Base-by-base conservation (phyloP, 2,888 invertebrate species). In the Cremastinae sp. region DNA sequence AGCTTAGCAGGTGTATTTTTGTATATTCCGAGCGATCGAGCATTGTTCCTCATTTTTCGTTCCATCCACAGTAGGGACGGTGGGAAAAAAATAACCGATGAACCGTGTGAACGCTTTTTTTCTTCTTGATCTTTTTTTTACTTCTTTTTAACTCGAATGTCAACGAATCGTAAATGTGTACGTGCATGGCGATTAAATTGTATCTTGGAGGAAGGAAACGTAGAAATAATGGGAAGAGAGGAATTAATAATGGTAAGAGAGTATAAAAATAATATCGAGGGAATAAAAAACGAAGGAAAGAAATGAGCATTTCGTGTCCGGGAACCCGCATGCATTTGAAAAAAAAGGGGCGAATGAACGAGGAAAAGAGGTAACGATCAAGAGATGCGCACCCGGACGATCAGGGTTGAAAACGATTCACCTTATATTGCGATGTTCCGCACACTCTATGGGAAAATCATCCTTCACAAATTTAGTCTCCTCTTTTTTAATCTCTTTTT, bases 1-100 rank as follows among this genome's bases (percentile, higher is more conserved):
- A 58, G 68, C 58, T 72, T 72, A 37, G 75, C 75, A 76, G 75
- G 75, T 76, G 75, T 64, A 59, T 68, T 71, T 68, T 72, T 72
- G 75, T 76, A 72, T 64, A 59, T 68, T 71, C 68, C 62, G 53
- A 69, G 53, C 68, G 53, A 53, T 62, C 45, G 39, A 53, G 58
- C 58, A 69, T 69, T 49, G 20, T 68, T 35, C 20, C 28, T 53
- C 18, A 8, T 22, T 56, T 4, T 12, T 47, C 28, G n/a, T 22
- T 7, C 41, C 71, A 8, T 49, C 55, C 10, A 35, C 14, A 59
- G 51, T 55, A 47, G 55, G 39, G 62, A 62, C 14, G 69, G 51
- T 55, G 56, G 55, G 39, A 71, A 62, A 47, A 16, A 9, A 8
- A 7, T 56, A 66, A 41, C 47, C 75, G 71, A 75, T 75, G 43